These are phyloP conservation scores for Pachydiplax longipennis DNA, from an alignment of 2,888 invertebrate species.

Conservation along the genomic window DNA sequence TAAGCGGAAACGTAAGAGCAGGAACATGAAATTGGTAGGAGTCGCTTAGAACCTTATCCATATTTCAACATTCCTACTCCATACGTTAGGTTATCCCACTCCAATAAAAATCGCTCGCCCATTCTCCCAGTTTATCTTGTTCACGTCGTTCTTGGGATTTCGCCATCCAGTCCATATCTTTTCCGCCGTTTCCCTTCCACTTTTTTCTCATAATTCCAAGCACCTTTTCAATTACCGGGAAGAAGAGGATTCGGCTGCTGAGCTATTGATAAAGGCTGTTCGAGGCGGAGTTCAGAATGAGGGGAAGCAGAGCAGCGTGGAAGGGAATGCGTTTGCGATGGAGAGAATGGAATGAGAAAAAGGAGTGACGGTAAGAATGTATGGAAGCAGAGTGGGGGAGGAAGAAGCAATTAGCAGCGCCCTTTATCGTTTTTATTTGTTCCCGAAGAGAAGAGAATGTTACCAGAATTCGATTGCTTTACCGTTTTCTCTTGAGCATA, in stretches of 20 bases:
- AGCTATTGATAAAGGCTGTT: neutral
- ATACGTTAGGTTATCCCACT: neutral
- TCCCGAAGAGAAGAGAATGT: neutral
- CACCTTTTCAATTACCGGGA: neutral
- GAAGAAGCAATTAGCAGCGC: neutral
- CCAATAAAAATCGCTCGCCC: neutral
- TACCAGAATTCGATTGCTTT: neutral
- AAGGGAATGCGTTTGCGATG: neutral
- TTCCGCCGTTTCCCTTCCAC: neutral
- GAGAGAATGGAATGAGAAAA: neutral
- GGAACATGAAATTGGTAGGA: neutral
- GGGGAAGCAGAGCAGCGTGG: neutral
- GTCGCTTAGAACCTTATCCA: neutral
- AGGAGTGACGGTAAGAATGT: neutral
- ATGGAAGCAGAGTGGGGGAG: neutral
- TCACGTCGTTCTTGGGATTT: neutral
- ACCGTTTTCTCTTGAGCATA: too few relatives aligned
- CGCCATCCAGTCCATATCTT: neutral
- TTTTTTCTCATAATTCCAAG: neutral
- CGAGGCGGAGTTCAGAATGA: neutral
- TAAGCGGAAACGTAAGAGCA: neutral
- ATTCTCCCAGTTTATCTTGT: neutral
- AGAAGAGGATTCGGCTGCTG: neutral
- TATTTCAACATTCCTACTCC: neutral
- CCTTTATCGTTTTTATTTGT: neutral